Conservation (phyloP, 1,140 invertebrate genomes). For the Asobara japonica region DNA sequence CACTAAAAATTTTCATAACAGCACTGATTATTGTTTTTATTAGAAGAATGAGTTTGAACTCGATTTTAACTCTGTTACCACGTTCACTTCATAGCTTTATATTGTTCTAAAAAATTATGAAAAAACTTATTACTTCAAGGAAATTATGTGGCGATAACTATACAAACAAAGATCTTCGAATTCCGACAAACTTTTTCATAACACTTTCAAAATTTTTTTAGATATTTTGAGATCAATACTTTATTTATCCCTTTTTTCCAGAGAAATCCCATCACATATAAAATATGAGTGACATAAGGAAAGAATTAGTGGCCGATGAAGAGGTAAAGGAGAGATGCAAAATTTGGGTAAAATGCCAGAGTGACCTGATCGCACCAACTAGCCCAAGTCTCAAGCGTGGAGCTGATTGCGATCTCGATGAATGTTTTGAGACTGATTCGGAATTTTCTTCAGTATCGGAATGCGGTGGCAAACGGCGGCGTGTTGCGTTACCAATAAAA, state of each 20-base stretch:
- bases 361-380: slow-evolving; percentile 30
- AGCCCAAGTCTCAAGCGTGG: slow-evolving; percentile 39
- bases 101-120: too few relatives aligned
- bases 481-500: slow-evolving; percentile 49
- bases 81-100: too few relatives aligned
- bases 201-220: too few relatives aligned
- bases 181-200: too few relatives aligned
- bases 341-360: slow-evolving; percentile 55
- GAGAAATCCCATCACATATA: slow-evolving; percentile 7
- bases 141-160: too few relatives aligned
- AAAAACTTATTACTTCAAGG: too few relatives aligned
- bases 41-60: too few relatives aligned
- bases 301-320: slow-evolving; percentile 46
- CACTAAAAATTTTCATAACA: too few relatives aligned
- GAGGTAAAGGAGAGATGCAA: slow-evolving; percentile 55
- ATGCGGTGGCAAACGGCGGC: slow-evolving; percentile 55
- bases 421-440: slow-evolving; percentile 57
- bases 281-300: slow-evolving; percentile 41
- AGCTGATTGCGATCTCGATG: slow-evolving; percentile 41
- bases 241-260: not conserved
- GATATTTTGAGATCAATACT: not conserved
- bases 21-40: too few relatives aligned
- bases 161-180: too few relatives aligned
- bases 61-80: too few relatives aligned
- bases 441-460: slow-evolving; percentile 64